Evolutionary conservation across 1,140 invertebrate species (phyloP), one percentile per base, ranked within the genome.

Genomic region (Drosophila rhopaloa): DNA sequence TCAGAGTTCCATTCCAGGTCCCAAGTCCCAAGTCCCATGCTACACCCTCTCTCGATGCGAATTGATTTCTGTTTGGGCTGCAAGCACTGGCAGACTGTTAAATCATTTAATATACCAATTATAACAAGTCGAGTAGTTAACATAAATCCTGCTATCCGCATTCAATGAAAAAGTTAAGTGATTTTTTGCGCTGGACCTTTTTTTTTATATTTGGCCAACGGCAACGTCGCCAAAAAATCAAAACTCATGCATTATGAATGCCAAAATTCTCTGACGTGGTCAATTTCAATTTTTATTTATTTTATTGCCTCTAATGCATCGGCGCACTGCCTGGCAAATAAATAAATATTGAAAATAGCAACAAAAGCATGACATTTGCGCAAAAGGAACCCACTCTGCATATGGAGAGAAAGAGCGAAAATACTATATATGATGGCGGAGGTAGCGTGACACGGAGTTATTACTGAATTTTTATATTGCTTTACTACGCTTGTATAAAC

Each of bases 101-200:
- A 89, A 89, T 89, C 84, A 89, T 89, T 89, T 89, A 89, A 89
- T 89, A 89, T 89, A 89, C 85, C 84, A 89, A 89, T 89, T 89
- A 89, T 89, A 90, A 89, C 85, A 90, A 89, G 85, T 89, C 80
- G 78, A 84, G 77, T 90, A 85, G 84, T 89, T 90, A 90, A 84
- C 84, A 89, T 89, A 89, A 89, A 89, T 89, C 85, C 77, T 61
- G 61, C 73, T 67, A 65, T 84, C 63, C 65, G 50, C 55, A 72
- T 74, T 72, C 76, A 76, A 79, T 74, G 81, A 59, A 72, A 76
- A 66, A 88, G 62, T 79, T 88, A 86, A 86, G 82, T 86, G 82
- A 86, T 88, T 88, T 86, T 77, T 83, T 60, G 63, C 63, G 63
- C 80, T 84, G 67, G 29, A 58, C 68, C 53, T 67, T 60, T 66